These are phyloP conservation scores for Acanthopleura granulata DNA, from an alignment of 2,888 invertebrate genomes.

Conservation along the genomic window DNA sequence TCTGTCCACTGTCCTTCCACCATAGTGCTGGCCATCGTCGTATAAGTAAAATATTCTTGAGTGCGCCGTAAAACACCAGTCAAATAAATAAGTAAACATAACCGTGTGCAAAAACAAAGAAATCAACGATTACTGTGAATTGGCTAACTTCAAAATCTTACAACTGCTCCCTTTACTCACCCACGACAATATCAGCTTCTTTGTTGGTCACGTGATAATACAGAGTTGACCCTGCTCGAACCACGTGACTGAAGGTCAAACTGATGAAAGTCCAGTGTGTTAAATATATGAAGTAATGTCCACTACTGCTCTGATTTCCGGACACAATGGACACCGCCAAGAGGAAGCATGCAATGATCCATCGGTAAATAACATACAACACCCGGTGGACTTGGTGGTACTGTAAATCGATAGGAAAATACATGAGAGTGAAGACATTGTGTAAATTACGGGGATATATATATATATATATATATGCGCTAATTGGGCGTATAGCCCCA, in stretches of 20 bases:
- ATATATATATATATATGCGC: no score
- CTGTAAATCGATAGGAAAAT: not conserved
- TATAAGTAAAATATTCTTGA: no score
- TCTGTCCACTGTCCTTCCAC: no score
- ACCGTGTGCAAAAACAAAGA: no score
- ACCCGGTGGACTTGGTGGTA: not conserved
- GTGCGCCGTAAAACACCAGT: no score
- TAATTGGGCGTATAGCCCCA: no score
- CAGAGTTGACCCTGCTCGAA: not conserved
- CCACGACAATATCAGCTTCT: not conserved
- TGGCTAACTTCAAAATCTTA: no score
- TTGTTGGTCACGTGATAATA: not conserved
- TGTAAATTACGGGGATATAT: no score
- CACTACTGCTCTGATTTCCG: not conserved
- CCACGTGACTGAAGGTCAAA: conserved; percentile 5
- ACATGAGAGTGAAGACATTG: not conserved
- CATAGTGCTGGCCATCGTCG: no score
- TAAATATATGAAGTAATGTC: conserved; percentile 7
- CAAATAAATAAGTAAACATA: no score
- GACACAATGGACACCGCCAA: not conserved
- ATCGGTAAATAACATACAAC: not conserved
- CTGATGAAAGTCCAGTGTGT: conserved; percentile 14
- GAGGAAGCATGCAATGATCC: not conserved
- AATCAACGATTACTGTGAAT: no score
- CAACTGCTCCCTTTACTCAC: not conserved